These are phyloP conservation scores for Pygoscelis antarcticus DNA, from an alignment of 2,113 vertebrate genomes.

Conservation along the genomic window DNA sequence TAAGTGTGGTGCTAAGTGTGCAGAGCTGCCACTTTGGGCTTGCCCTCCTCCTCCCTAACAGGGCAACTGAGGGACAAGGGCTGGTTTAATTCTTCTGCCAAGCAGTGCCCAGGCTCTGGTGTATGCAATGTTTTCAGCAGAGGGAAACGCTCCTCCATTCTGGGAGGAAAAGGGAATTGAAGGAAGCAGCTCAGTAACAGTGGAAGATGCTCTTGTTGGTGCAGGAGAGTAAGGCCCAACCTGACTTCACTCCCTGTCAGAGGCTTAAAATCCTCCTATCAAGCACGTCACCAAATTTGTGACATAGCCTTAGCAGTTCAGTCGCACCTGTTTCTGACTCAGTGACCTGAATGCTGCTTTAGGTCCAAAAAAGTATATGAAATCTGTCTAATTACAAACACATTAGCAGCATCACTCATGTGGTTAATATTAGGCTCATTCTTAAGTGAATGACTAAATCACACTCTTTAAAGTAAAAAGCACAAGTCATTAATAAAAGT, in stretches of 20 bases:
- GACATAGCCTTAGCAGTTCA: not conserved
- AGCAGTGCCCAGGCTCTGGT: not conserved
- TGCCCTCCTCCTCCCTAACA: not conserved
- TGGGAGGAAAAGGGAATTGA: not conserved
- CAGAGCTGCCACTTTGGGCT: not conserved
- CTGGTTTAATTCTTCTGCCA: not conserved
- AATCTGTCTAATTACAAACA: not conserved
- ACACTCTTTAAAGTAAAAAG: not conserved
- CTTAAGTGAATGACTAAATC: not conserved
- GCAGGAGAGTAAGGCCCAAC: not conserved
- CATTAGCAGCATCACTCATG: not conserved
- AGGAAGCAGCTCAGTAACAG: not conserved
- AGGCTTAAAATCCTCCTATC: not conserved
- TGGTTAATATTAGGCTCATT: not conserved
- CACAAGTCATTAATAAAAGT: not conserved
- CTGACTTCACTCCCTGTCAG: not conserved
- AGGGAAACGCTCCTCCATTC: not conserved
- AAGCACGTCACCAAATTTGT: not conserved
- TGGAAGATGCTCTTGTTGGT: not conserved
- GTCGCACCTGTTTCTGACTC: not conserved
- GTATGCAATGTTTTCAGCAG: accelerated
- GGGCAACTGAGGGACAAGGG: no score
- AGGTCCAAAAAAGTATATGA: not conserved
- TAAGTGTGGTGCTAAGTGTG: no score
- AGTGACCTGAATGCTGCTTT: not conserved